These are phyloP conservation scores for Karalla daura DNA, from an alignment of 2,797 vertebrate genomes.

Conservation along the genomic window DNA sequence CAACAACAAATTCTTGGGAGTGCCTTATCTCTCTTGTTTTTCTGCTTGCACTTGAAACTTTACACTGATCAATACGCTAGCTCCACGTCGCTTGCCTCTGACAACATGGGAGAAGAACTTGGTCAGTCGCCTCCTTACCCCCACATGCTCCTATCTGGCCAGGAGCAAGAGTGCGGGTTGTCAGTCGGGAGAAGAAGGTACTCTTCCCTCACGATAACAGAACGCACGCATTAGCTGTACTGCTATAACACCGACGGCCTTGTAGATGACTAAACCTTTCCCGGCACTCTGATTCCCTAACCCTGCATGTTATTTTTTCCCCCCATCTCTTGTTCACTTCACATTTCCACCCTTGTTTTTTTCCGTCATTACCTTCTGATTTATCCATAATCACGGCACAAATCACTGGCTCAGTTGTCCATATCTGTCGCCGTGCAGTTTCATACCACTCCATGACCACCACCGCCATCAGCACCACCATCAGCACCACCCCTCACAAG, in stretches of 20 bases:
- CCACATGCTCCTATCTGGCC: slow-evolving; percentile 95
- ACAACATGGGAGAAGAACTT: slow-evolving; percentile 94
- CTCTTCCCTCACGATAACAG: slow-evolving; percentile 34
- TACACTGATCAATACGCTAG: slow-evolving; percentile 66
- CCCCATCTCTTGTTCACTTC: slow-evolving; percentile 7
- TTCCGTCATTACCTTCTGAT: slow-evolving; percentile 23
- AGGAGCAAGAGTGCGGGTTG: slow-evolving; percentile 93
- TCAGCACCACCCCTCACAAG: slow-evolving; percentile 59
- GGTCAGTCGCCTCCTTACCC: slow-evolving; percentile 93
- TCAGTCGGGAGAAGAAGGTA: slow-evolving; percentile 91
- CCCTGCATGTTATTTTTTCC: slow-evolving; percentile 72
- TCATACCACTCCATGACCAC: slow-evolving; percentile 92
- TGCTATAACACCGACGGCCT: neutral
- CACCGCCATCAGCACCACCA: slow-evolving; percentile 32
- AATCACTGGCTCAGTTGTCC: slow-evolving; percentile 87
- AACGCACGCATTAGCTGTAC: slow-evolving; percentile 3
- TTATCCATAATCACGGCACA: slow-evolving; percentile 12
- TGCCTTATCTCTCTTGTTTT: slow-evolving; percentile 52
- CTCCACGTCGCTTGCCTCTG: slow-evolving; percentile 79
- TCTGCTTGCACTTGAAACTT: slow-evolving; percentile 54
- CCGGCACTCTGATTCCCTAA: slow-evolving; percentile 67
- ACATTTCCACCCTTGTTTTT: slow-evolving; percentile 37
- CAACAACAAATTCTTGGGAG: slow-evolving; percentile 42
- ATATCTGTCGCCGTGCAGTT: slow-evolving; percentile 98
- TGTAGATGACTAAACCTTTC: neutral